Conservation (phyloP, 1,140 invertebrate genomes). For the Paraescarpia echinospica region DNA sequence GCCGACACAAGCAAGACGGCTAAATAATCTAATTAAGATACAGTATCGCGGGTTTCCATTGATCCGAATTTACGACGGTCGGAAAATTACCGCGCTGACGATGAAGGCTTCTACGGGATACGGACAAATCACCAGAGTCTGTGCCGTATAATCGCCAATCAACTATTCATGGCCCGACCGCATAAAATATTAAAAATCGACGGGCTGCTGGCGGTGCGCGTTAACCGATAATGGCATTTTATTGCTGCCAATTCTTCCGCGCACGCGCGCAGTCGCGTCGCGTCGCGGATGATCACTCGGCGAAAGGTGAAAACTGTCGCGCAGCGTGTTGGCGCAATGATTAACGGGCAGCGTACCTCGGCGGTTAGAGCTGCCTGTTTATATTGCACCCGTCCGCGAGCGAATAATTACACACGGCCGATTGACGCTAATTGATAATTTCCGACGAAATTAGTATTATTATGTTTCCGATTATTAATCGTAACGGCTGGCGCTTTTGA, state of each 20-base stretch:
- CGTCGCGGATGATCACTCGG: background rate
- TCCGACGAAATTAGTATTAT: conserved; percentile 1
- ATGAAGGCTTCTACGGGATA: background rate
- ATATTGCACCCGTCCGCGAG: background rate
- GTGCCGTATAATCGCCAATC: background rate
- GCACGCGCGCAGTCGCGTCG: background rate
- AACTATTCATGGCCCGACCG: background rate
- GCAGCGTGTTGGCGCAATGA: background rate
- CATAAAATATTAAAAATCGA: background rate
- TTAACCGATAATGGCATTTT: background rate
- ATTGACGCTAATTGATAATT: conserved; percentile 1
- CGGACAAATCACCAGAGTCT: background rate
- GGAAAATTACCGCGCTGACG: background rate
- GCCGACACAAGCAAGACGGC: background rate
- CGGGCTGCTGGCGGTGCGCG: background rate
- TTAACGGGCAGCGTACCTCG: background rate
- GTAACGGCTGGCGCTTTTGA: background rate
- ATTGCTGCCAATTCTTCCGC: background rate
- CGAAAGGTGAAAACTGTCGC: background rate
- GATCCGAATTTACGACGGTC: background rate
- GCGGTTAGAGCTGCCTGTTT: background rate
- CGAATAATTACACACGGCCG: background rate
- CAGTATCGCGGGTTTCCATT: background rate
- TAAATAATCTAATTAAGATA: background rate
- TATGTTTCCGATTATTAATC: background rate